phyloP scores from a whole-genome alignment of 2,797 vertebrate species.

The Coregonus sp. region DNA sequence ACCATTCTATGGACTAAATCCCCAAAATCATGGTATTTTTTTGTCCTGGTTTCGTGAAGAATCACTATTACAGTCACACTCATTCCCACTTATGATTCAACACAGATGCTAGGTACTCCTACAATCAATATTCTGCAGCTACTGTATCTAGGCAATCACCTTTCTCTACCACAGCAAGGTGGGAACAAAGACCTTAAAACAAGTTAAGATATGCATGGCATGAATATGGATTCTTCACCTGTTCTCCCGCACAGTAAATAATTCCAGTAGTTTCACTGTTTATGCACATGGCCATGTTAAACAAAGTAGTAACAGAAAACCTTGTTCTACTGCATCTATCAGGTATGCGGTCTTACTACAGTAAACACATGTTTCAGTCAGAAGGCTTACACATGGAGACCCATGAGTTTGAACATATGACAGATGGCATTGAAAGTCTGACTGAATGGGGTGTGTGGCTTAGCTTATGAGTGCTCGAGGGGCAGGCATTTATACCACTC shows the following conservation, averaged over 20 bases:
- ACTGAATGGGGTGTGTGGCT: background rate
- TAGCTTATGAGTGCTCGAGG: background rate
- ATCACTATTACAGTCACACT: slow-evolving; percentile 41
- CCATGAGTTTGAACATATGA: slow-evolving; percentile 2
- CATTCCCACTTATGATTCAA: slow-evolving; percentile 66
- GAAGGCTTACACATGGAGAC: background rate
- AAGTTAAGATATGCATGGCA: background rate
- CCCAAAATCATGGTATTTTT: no score
- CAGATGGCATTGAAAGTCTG: background rate
- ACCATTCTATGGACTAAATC: no score
- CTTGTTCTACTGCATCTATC: background rate
- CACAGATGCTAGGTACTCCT: slow-evolving; percentile 27
- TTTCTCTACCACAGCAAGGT: slow-evolving; percentile 3
- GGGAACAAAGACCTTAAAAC: background rate
- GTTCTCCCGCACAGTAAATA: background rate
- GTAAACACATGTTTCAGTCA: background rate
- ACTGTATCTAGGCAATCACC: slow-evolving; percentile 13
- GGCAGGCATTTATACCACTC: background rate
- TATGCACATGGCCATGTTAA: background rate
- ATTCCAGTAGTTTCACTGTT: background rate
- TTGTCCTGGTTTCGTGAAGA: no score
- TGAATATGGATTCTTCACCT: background rate
- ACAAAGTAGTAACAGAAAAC: background rate
- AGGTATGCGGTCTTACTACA: background rate
- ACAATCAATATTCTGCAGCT: slow-evolving; percentile 24